Evolutionary conservation across 53 echinoderm and acorn worm species (phyloP), one percentile per base, ranked within the genome.

Genomic region (Hippasteria phrygiana): DNA sequence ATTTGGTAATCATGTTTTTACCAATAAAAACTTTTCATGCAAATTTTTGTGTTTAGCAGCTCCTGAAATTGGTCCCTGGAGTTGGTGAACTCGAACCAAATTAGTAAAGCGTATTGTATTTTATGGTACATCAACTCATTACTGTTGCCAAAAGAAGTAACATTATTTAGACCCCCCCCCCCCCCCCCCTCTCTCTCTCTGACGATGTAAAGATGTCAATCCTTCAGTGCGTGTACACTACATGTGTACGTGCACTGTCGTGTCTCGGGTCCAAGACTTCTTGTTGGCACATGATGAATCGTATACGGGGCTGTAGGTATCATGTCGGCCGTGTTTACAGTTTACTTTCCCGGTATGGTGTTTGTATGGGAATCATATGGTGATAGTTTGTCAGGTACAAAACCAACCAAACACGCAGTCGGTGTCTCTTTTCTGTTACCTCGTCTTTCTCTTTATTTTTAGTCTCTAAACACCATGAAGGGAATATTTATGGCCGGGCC

Each of bases 331-430:
- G 51, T 85, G 85, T 85, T 85, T 85, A 85, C 38, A 85, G 85
- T 85, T 85, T 85, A 85, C 85, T 70, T 85, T 85, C 71, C 71
- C 48, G 85, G 82, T 47, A 27, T 69, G 54, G 0, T 71, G 85
- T 75, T 75, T 72, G n/a, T n/a, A n/a, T 59, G 34, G 50, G 31
- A 50, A 65, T 56, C 78, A 82, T 43, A 32, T 18, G 48, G 34
- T n/a, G 50, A 13, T 1, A 43, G 82, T 32, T 14, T 32, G 73
- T 22, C 4, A 29, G 73, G 73, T 73, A 73, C 43, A 26, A 9
- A 9, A 14, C 73, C 42, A 40, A 82, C 42, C n/a, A n/a, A n/a
- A 66, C 47, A 65, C 81, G 64, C 29, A 1, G 66, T 65, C 66
- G 43, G 26, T 66, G 43, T 42, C 28, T 64, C 43, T 29, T 56